Conservation (phyloP, 92 coral and sea anemone genomes). For the Heliopora coerulea region DNA sequence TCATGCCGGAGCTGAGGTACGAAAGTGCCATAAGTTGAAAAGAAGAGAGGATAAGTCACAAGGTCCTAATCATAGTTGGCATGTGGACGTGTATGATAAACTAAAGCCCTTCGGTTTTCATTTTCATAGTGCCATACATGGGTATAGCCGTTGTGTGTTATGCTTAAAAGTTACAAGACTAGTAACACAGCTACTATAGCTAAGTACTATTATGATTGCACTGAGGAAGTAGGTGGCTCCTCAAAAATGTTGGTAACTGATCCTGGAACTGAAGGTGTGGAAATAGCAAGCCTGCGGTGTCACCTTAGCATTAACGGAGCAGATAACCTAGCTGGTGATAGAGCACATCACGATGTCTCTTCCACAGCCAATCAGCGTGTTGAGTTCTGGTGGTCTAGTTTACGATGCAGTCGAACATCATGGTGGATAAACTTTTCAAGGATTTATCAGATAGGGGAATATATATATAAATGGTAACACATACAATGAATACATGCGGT, state of each 20-base stretch:
- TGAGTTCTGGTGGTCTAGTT: conserved; percentile 54
- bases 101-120: conserved; percentile 23
- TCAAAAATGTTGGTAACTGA: conserved; percentile 50
- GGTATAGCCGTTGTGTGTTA: conserved; percentile 36
- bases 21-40: conserved; percentile 46
- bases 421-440: conserved; percentile 46
- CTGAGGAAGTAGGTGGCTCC: conserved; percentile 52
- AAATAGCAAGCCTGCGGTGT: conserved; percentile 49
- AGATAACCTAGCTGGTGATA: conserved; percentile 52
- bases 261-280: conserved; percentile 56
- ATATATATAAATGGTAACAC: conserved; percentile 30
- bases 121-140: conserved; percentile 23
- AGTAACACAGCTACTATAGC: conserved; percentile 50
- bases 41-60: conserved; percentile 40
- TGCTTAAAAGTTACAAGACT: conserved; percentile 53
- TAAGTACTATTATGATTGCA: conserved; percentile 42
- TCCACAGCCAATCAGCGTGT: conserved; percentile 55
- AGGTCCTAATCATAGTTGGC: conserved; percentile 54
- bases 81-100: conserved; percentile 44
- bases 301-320: conserved; percentile 18
- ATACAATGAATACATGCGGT: conserved; percentile 28
- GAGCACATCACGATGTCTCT: conserved; percentile 52
- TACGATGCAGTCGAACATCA: conserved; percentile 44
- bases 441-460: conserved; percentile 39
- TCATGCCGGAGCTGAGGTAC: conserved; percentile 42